Base-by-base conservation (phyloP, 2,797 vertebrate species). In the Artibeus lituratus region DNA sequence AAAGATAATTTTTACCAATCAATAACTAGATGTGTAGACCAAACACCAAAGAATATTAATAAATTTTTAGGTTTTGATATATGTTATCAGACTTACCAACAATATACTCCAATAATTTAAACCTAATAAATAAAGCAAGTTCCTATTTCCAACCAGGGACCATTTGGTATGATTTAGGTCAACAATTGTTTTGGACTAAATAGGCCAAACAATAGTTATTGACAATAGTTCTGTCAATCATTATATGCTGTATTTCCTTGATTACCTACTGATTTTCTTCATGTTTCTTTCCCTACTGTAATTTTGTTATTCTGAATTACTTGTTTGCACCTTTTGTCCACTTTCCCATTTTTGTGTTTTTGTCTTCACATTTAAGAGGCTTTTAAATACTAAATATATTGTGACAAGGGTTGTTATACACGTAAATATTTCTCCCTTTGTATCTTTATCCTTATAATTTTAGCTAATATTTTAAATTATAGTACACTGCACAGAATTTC, bases 231-330 rank as follows among this genome's bases (percentile, higher is more conserved):
- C 32, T 59, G 19, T 87, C 47, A 87, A 47, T 83, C 4, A 5
- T 69, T 77, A 81, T 42, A 85, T n/a, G 62, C 7, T 84, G 1
- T 57, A 86, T 65, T 89, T 96, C 26, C 90, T 53, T 94, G n/a
- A 90, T 39, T 82, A 65, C 88, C 32, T 67, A 65, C 11, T 51
- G 7, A 69, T 32, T 62, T 62, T 70, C 39, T 76, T 32, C 24
- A 78, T 19, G 70, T 76, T 88, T 95, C 44, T 92, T 73, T 91
- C 29, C 21, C 39, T 93, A 88, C 9, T 62, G 1, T 59, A 90
- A 83, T 83, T 86, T 14, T 69, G 10, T 62, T 94, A 12, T 87
- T 94, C 51, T 89, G 42, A 96, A 88, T 29, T 87, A 81, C 16
- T 5, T 82, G 44, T 22, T 53, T 78, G 4, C 62, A n/a, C 21